Base-by-base conservation (phyloP, 2,113 vertebrate species). In the Bufo gargarizans region DNA sequence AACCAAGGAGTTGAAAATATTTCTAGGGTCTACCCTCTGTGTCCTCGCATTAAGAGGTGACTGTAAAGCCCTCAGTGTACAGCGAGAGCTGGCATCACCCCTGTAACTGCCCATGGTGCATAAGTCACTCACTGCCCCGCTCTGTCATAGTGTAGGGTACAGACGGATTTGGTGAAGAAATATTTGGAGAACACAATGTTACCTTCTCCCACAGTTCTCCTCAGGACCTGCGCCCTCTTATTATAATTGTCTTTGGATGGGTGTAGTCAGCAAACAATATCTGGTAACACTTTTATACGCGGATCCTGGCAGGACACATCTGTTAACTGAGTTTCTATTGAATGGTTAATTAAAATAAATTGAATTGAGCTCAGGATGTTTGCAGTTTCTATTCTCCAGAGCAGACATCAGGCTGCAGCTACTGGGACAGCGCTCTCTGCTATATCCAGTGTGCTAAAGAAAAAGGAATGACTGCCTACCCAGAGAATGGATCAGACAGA, bases 1-100 rank as follows among this genome's bases (percentile, higher is more conserved):
- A 71, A 43, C 69, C 7, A 8, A 71, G 45, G 69, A 4, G 10
- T 69, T 69, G 33, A 11, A 43, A 43, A 71, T 20, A 76, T 76
- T 50, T 17, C 72, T 14, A 43, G 13, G 43, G 45, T 45, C 69
- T 12, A 3, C 43, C 43, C 43, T 49, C 69, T 53, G 6, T 61
- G 14, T 61, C 55, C 58, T 59, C 16, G 16, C 33, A 81, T 33
- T 8, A 6, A 33, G 79, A 61, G 43, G 4, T 63, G 14, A 61
- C 45, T 16, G 47, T 53, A 58, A 80, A 69, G 4, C 53, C 78
- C 76, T 61, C 14, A 58, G 84, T 85, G 19, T 82, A 69, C n/a
- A n/a, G 86, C 77, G 45, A 69, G 76, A 82, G 67, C 67, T 74
- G 43, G 69, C 61, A 82, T 88, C 55, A 63, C 22, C 55, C 86